Evolutionary conservation across 2,888 invertebrate species (phyloP), one percentile per base, ranked within the genome.

Genomic region (Pseudococcus jackbeardsleyi): DNA sequence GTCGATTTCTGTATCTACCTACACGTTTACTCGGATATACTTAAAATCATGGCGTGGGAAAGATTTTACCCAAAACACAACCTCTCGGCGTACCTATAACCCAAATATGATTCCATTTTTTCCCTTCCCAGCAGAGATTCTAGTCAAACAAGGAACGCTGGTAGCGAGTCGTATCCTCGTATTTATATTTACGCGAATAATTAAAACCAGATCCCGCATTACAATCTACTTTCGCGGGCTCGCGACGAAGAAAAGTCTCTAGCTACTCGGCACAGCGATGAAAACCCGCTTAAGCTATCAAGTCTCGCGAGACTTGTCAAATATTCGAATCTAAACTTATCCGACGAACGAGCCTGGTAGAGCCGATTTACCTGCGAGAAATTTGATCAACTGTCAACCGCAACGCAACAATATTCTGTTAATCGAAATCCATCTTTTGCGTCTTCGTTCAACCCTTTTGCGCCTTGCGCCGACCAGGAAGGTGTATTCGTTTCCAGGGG

Each of bases 121-220:
- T 59, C 15, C 15, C 17, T 54, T 46, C 12, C 11, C 5, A 19
- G n/a, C 19, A 19, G 59, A 59, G 59, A 59, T 59, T 59, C 59
- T 59, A 59, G 59, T 59, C 59, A 19, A 59, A 59, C n/a, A 19
- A 59, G 26, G 26, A 33, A 33, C 26, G 26, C 26, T 33, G 26
- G 26, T 33, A 33, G 26, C 26, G 59, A 59, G n/a, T 59, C 19
- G 19, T 59, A n/a, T 19, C 6, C 54, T 17, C 59, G 72, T 33
- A 72, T 72, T 33, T 33, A 33, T 46, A 8, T 42, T 79, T 42
- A 12, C 79, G 42, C 79, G 79, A 79, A 79, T 79, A 79, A 79
- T 79, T 79, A 79, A 79, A 79, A 79, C 79, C 79, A 79, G 79
- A 79, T 79, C n/a, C 79, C 79, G 79, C 79, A 59, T 79, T 19